Base-by-base conservation (phyloP, 2,888 invertebrate species). In the Lamproptera curius region DNA sequence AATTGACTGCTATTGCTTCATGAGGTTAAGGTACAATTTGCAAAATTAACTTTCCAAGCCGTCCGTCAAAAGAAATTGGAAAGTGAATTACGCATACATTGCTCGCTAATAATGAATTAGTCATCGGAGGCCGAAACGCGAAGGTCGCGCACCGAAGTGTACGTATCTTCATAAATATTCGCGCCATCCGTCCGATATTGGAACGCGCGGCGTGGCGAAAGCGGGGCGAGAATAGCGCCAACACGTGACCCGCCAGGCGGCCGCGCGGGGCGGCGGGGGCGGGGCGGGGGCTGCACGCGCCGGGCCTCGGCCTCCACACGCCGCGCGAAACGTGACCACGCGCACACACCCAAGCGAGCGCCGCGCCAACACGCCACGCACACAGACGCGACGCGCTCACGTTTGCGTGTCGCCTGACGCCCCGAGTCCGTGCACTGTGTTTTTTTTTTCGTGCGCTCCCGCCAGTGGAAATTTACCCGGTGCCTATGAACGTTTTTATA, bases 311-410 rank as follows among this genome's bases (percentile, higher is more conserved):
- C 70, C 69, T 68, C 73, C 65, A 76, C 82, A 81, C 81, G 76
- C 79, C 85, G 71, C 73, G 71, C 63, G 52, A 77, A 85, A 86
- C 86, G 86, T 86, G 85, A 85, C 82, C 63, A 60, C 39, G 28
- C 54, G 34, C 58, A 56, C 58, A 53, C 53, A 23, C 23, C 51
- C 37, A 46, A 17, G 8, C 26, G 20, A 23, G 5, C 28, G 3
- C n/a, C 28, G 8, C 2, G 8, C 2, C n/a, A 9, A 28, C 11
- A 13, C 28, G n/a, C 2, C 31, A 31, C 31, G 31, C 31, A 31
- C 31, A 31, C 31, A n/a, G n/a, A 11, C 31, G 11, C 11, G 2
- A 1, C 13, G 11, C 11, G 31, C 57, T 67, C 70, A 67, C 70
- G 73, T 71, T 73, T 55, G 52, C 44, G 42, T 63, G 63, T 74